Conservation (phyloP, 2,797 vertebrate genomes). For the Crenuchus spilurus region DNA sequence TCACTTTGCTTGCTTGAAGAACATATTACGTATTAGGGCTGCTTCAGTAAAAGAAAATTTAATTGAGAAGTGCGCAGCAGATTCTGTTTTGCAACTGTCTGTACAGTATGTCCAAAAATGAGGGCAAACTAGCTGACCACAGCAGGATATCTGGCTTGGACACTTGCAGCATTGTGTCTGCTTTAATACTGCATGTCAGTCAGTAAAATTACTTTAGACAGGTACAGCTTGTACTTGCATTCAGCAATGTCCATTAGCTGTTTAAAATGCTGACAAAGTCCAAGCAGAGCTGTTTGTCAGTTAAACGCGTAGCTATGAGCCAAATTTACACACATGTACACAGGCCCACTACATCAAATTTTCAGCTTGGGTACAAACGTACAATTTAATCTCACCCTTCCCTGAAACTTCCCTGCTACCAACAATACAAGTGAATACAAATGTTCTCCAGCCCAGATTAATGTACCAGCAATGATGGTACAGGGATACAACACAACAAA, state of each 20-base stretch:
- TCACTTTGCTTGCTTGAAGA: too few species aligned
- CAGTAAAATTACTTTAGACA: slow-evolving; percentile 27
- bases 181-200: background rate
- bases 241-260: slow-evolving; percentile 22
- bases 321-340: background rate
- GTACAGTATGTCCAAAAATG: background rate
- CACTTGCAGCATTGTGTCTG: slow-evolving; percentile 11
- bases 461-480: too few species aligned
- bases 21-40: too few species aligned
- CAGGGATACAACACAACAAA: too few species aligned
- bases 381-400: too few species aligned
- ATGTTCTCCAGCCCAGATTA: too few species aligned
- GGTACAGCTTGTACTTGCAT: background rate
- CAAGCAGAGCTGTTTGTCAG: background rate
- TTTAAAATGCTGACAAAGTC: slow-evolving; percentile 4
- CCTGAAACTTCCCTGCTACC: too few species aligned
- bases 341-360: too few species aligned
- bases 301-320: background rate
- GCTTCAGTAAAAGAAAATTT: too few species aligned
- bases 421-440: too few species aligned
- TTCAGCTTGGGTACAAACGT: too few species aligned
- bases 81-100: background rate
- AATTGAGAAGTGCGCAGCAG: too few species aligned
- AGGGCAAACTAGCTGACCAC: slow-evolving; percentile 7
- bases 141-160: background rate